Percentiles rank a stretch among this genome's conserved stretches.
These are phyloP conservation scores for Chironomus tentans DNA, from an alignment of 2,888 invertebrate species.

Conservation along the genomic window DNA sequence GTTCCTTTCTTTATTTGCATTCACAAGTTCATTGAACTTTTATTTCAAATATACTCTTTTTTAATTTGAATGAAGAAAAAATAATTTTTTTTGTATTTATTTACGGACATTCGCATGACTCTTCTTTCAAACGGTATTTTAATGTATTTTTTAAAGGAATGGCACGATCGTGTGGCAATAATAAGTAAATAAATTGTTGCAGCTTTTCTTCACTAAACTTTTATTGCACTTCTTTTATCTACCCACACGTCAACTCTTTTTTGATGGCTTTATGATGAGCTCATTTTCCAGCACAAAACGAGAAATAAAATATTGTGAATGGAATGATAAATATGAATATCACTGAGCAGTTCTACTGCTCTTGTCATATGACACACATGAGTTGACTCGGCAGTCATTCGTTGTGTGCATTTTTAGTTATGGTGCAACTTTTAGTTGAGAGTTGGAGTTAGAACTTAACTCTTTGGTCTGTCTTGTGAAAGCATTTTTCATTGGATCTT, in stretches of 20 bases:
- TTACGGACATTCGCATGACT: neutral
- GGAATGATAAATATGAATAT: neutral
- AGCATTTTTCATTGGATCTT: no score
- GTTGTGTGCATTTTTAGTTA: no score
- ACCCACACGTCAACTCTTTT: neutral
- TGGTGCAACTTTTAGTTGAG: no score
- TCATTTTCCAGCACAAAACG: neutral
- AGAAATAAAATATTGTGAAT: neutral
- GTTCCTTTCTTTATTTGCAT: neutral
- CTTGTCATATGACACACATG: no score
- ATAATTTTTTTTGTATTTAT: neutral
- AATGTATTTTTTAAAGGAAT: no score
- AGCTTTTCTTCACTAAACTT: neutral
- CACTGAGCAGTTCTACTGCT: neutral
- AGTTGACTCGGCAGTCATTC: no score
- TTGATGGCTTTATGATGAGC: slow-evolving; percentile 17
- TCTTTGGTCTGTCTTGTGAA: no score
- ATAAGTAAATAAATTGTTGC: no score
- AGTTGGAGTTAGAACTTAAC: no score
- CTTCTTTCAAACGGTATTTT: neutral
- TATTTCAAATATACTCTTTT: neutral
- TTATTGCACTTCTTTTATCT: neutral
- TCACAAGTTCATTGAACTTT: neutral
- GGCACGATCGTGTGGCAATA: no score
- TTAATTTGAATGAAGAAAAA: neutral